Evolutionary conservation across 1,140 invertebrate genomes (phyloP).

Genomic region (Lordiphosa clarofinis): DNA sequence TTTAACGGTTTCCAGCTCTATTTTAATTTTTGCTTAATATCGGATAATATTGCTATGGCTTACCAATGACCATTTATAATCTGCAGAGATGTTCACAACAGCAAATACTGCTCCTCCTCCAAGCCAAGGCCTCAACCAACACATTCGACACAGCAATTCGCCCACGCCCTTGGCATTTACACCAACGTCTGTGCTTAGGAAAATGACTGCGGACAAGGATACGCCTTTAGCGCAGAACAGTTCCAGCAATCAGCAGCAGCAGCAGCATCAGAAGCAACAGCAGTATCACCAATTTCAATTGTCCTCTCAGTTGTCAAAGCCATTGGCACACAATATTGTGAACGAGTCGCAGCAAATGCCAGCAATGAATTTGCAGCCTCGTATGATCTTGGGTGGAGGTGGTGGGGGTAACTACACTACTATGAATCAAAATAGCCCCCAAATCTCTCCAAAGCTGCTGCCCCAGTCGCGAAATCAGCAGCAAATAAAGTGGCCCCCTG

Average conservation of each 20-base stretch:
- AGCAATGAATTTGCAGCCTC: constrained; percentile 43
- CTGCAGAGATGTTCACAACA: constrained; percentile 29
- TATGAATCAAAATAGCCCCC: constrained; percentile 26
- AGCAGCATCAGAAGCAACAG: constrained; percentile 42
- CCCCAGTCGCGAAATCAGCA: constrained; percentile 32
- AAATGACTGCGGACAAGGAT: constrained; percentile 95
- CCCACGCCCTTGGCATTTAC: constrained; percentile 90
- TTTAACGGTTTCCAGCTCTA: no score
- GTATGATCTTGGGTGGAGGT: constrained; percentile 74
- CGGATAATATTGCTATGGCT: no score
- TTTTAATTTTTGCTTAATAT: no score
- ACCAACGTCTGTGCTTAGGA: constrained; percentile 93
- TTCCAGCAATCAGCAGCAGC: constrained; percentile 38
- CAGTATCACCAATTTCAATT: constrained; percentile 66
- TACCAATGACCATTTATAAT: not conserved
- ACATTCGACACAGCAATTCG: constrained; percentile 63
- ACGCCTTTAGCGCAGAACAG: constrained; percentile 19
- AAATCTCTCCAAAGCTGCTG: constrained; percentile 40
- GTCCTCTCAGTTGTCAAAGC: constrained; percentile 72
- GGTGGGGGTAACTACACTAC: constrained; percentile 12
- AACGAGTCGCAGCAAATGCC: constrained; percentile 27
- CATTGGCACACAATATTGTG: constrained; percentile 45
- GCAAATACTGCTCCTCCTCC: constrained; percentile 10
- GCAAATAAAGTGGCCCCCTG: constrained; percentile 52
- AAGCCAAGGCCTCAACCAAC: constrained; percentile 27